Conservation (phyloP, 2,797 vertebrate genomes). For the Brachyrhaphis roseni region DNA sequence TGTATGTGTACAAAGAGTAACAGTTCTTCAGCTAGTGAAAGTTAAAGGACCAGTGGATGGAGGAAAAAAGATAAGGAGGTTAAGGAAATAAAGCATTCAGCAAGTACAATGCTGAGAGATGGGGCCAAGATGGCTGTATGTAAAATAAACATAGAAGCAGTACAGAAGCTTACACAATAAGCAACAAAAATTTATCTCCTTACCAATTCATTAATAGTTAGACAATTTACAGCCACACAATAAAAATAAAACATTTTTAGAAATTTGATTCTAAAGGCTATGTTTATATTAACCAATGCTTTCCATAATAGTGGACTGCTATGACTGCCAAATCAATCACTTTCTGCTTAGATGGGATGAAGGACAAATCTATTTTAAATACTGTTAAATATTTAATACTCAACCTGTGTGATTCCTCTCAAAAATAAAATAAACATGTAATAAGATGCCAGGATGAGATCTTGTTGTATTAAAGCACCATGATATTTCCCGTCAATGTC, state of each 20-base stretch:
- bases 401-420: not conserved
- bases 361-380: not conserved
- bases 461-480: not conserved
- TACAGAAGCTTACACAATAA: not conserved
- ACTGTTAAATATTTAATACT: not conserved
- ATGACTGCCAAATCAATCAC: not conserved
- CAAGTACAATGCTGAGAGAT: not conserved
- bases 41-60: not conserved
- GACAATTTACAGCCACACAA: not conserved
- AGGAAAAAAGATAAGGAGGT: not conserved
- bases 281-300: not conserved
- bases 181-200: not conserved
- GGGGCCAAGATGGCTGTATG: not conserved
- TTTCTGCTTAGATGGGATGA: not conserved
- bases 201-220: not conserved
- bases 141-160: not conserved
- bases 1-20: not conserved
- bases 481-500: not conserved
- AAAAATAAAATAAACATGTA: not conserved
- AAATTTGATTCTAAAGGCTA: not conserved
- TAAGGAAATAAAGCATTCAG: conserved; percentile 2
- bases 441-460: not conserved
- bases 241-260: not conserved
- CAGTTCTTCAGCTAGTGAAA: not conserved
- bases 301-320: not conserved